Evolutionary conservation across 2,888 invertebrate species (phyloP), one percentile per base, ranked within the genome.

Genomic region (Parthenolecanium corni): DNA sequence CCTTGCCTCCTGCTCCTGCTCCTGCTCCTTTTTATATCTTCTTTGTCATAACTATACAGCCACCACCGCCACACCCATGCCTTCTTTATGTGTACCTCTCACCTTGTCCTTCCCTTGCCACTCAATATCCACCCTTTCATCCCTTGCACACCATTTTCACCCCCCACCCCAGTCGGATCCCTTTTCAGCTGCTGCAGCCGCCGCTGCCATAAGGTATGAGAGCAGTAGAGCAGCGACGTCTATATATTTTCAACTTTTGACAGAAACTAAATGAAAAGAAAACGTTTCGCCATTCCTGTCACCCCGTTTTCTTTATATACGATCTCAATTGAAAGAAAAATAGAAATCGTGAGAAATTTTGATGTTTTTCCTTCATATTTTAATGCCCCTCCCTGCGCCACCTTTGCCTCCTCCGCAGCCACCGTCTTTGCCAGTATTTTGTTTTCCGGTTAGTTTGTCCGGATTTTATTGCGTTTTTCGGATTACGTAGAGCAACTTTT

Each of bases 11-110:
- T 57, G n/a, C n/a, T n/a, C 31, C 31, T 31, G 31, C 31, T 31
- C 31, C 31, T 31, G 65, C 62, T 66, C 65, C 64, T 65, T 66
- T 64, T 62, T 62, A 58, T 58, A 49, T 58, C 58, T 58, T 49
- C 49, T 58, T 58, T 49, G 58, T 58, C 58, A 58, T 58, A 58
- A 58, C 58, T 49, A 49, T 47, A 47, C 47, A 36, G 47, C 49
- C 49, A 49, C 40, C 40, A 40, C 21, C 16, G 18, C 40, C 36
- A 23, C 9, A 12, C 20, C 20, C 23, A 4, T 16, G 11, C 25
- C 52, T 14, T n/a, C 52, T 2, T 24, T 31, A 6, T 31, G 31
- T 9, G 5, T 6, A 31, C 31, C 5, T 31, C 4, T 6, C 9
- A 18, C 4, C 4, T 6, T 12, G 4, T 18, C 18, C 44, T 18